These are phyloP conservation scores for Rhynchonycteris naso DNA, from an alignment of 2,797 vertebrate species.

Conservation along the genomic window DNA sequence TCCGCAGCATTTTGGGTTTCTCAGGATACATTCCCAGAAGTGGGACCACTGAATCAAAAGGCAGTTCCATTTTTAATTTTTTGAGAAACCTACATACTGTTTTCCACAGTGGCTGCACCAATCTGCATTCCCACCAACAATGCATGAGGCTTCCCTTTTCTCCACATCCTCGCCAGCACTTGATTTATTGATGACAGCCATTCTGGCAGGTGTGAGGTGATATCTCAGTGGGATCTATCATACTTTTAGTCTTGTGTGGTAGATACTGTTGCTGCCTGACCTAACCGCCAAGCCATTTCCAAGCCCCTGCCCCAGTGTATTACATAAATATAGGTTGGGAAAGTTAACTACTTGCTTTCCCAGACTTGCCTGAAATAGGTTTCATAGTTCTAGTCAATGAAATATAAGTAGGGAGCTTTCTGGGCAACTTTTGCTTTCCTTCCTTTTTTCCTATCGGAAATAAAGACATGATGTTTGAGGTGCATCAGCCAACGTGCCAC, in stretches of 20 bases:
- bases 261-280: neutral
- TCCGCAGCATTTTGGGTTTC: no score
- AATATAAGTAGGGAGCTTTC: neutral
- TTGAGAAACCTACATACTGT: no score
- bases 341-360: neutral
- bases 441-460: neutral
- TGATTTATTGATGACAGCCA: no score
- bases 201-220: no score
- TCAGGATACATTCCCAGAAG: no score
- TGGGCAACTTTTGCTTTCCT: neutral
- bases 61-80: no score
- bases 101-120: no score
- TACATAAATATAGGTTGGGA: neutral
- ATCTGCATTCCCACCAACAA: no score
- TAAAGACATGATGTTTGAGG: neutral
- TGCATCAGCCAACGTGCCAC: neutral
- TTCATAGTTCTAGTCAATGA: constrained; percentile 12
- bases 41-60: no score
- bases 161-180: no score
- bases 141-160: no score
- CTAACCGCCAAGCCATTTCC: neutral
- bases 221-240: neutral
- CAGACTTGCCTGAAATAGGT: neutral
- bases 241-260: neutral
- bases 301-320: neutral